Evolutionary conservation across 30 jellyfish, hydroid and myxozoan species (phyloP), one percentile per base, ranked within the genome.

Genomic region (Hydractinia echinata): DNA sequence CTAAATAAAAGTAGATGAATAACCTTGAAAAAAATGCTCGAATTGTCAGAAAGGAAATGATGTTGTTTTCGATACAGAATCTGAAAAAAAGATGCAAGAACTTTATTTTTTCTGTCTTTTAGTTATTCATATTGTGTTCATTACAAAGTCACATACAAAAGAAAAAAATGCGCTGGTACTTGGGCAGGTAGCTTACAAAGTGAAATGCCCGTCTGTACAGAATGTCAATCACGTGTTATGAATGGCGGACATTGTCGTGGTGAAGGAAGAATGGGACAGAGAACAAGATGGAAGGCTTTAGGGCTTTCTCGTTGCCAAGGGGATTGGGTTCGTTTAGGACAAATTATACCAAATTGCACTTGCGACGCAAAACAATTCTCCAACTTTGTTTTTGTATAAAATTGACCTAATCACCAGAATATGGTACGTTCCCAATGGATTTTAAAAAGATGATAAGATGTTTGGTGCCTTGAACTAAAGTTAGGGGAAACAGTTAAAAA

Each of bases 171-270:
- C 67, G 79, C 62, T 6, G 56, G 80, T 64, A 92, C 96, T 0
- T 92, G 98, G 98, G 98, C 98, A 5, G 95, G 80, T 60, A 79
- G 74, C 77, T 55, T 92, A 51, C 84, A 51, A 61, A 80, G 83
- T 19, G 30, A 72, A 5, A 19, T 85, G 53, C 98, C 98, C 10
- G 96, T 87, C 8, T 92, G 98, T 77, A 92, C 87, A 16, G 98
- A 92, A 61, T 92, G 98, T 44, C 98, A 92, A 79, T 86, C 98
- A 10, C 85, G 98, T 62, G 96, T 92, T 72, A 83, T 86, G 87
- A 87, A 89, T 10, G 79, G 83, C 6, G 98, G 96, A 54, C 96
- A 84, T n/a, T 92, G 98, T 51, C 94, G 98, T 62, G 98, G 98
- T 6, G 98, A 92, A 79, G 98, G 98, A 30, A 85, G 77, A 10